Base-by-base conservation (phyloP, 2,113 vertebrate species). In the Dipodomys stephensi region DNA sequence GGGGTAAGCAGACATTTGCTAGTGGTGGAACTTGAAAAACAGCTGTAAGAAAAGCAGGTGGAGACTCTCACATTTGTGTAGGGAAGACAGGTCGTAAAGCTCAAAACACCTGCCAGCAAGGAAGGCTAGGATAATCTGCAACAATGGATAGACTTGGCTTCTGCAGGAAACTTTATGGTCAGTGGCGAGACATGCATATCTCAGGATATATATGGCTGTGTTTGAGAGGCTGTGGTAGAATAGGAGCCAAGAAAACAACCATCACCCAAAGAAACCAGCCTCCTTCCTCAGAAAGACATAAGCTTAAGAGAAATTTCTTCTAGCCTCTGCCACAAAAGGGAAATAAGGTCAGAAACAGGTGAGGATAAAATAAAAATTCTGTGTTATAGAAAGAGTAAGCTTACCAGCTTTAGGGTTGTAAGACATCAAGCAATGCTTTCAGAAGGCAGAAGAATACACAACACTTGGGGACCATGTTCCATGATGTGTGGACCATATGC, bases 291-390 rank as follows among this genome's bases (percentile, higher is more conserved):
- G 60, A 44, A 83, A 77, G 64, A 15, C 44, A 57, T 30, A 12
- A 32, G 13, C 76, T 83, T 72, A 25, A 82, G 80, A 80, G 53
- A 91, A 88, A 91, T 76, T 83, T 19, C 62, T 79, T 88, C 77
- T 74, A 7, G 57, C 72, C 35, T 64, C 22, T n/a, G 81, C 16
- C 72, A 68, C 72, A 83, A 87, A 35, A 49, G 20, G 67, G n/a
- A 93, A 81, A 83, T 67, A 27, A 84, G 77, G 28, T 93, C 35
- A 81, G 68, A 62, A 93, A 62, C 46, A 64, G 80, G 76, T 80
- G 46, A 84, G 57, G 74, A 93, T 35, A 80, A 87, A 57, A 86
- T 88, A 8, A 88, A 92, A 92, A 83, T 64, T 67, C 44, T 76
- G 44, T 44, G 57, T 89, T 77, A 86, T 25, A 62, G 68, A 67